Base-by-base conservation (phyloP, 1,140 invertebrate genomes). In the Monochamus saltuarius region DNA sequence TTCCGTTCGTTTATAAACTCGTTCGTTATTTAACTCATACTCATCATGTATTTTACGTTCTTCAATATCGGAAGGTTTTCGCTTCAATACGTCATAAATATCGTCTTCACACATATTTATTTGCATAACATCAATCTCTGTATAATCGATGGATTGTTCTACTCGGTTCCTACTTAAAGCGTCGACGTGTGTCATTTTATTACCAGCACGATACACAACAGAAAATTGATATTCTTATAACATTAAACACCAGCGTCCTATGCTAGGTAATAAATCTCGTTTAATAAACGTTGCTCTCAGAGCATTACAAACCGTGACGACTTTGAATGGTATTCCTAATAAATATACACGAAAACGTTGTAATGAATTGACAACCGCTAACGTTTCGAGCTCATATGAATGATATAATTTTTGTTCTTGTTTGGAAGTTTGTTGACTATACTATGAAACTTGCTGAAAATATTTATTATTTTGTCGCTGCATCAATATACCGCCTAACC, bases 231-330 rank as follows among this genome's bases (percentile, higher is more conserved):
- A 76, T 14, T 75, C 72, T 39, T 73, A 70, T 13, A 76, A 7
- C 7, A 59, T 16, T 2, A 77, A 36, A 63, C 68, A 72, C 77
- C 76, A 79, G 0, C 73, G 43, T 1, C 69, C 72, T 13, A 76
- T 66, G 29, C 71, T 47, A 1, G 73, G 69, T 29, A 68, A 61
- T 9, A 74, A 38, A 47, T 75, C 70, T 34, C 66, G 59, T 56
- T 75, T 78, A 9, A 29, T 47, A 57, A 70, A 68, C 1, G 71
- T 71, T 7, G 51, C 47, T 17, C 65, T 57, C 40, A 77, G 49
- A 4, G 76, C 72, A 19, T 66, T 56, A 61, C 76, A 73, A 62
- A 79, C 77, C 2, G 74, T 78, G 0, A 77, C 47, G 0, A 77
- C 51, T 40, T 49, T 76, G 56, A 78, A 78, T n/a, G 59, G 36